Percentiles rank a stretch among this genome's conserved stretches.
Evolutionary conservation across 1,140 invertebrate genomes (phyloP).

Genomic region (Xylocopa sonorina): DNA sequence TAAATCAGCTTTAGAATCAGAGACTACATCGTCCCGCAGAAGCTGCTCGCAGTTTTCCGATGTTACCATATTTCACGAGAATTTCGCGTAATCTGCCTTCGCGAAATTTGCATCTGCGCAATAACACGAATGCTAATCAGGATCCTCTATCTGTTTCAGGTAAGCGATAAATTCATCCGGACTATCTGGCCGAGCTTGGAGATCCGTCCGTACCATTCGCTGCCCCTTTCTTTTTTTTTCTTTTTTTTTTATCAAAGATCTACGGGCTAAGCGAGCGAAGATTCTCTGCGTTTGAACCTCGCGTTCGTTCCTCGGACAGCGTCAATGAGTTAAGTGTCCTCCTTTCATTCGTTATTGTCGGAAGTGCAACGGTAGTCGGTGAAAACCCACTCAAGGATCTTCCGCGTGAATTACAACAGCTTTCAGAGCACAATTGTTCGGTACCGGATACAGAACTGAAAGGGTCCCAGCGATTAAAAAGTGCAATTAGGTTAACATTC

Average conservation of each 20-base stretch:
- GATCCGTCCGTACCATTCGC: background rate
- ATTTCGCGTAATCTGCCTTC: constrained; percentile 39
- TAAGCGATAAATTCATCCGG: constrained; percentile 49
- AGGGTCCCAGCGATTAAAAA: too few relatives aligned
- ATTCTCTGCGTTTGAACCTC: too few relatives aligned
- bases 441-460: too few relatives aligned
- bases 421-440: too few relatives aligned
- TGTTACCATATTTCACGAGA: constrained; percentile 45
- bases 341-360: too few relatives aligned
- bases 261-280: too few relatives aligned
- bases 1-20: constrained; percentile 46
- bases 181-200: background rate
- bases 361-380: too few relatives aligned
- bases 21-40: background rate
- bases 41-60: constrained; percentile 37
- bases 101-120: constrained; percentile 47
- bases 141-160: constrained; percentile 48
- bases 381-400: too few relatives aligned
- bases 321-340: too few relatives aligned
- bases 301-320: too few relatives aligned
- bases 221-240: background rate
- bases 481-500: background rate
- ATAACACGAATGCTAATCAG: constrained; percentile 53
- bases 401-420: too few relatives aligned
- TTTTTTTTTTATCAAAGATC: background rate